Conservation (phyloP, 2,797 vertebrate genomes). For the Crax fasciolata region DNA sequence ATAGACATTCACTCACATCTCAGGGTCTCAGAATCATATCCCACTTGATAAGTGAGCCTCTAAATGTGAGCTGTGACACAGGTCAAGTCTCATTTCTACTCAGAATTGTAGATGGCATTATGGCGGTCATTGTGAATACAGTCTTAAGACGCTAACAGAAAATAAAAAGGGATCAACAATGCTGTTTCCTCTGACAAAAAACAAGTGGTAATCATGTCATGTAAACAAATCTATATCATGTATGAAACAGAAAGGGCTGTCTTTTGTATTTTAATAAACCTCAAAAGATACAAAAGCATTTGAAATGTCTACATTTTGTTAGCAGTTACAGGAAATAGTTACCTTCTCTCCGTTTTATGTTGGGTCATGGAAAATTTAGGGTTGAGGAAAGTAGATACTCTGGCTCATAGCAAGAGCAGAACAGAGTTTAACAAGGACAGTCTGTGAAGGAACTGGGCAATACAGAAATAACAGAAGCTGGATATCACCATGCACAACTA, state of each 20-base stretch:
- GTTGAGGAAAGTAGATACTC: not conserved
- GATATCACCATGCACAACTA: slow-evolving; percentile 19
- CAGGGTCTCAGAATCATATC: not conserved
- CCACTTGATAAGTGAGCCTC: slow-evolving; percentile 22
- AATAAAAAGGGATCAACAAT: not conserved
- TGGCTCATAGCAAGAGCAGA: not conserved
- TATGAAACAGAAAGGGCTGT: not conserved
- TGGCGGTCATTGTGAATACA: slow-evolving; percentile 2
- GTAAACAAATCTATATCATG: not conserved
- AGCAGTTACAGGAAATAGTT: not conserved
- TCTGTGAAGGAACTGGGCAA: slow-evolving; percentile 20
- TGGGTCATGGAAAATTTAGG: not conserved
- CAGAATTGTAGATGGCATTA: not conserved
- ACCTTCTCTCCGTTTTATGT: not conserved
- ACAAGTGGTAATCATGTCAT: not conserved
- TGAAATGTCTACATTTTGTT: not conserved
- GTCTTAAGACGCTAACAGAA: not conserved
- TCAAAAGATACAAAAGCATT: not conserved
- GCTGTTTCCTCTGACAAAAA: not conserved
- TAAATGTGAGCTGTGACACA: slow-evolving; percentile 39
- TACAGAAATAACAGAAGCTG: slow-evolving; percentile 34
- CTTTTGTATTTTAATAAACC: not conserved
- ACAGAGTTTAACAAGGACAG: not conserved
- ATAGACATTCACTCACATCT: slow-evolving; percentile 49
- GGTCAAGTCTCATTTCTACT: slow-evolving; percentile 26